Conservation (phyloP, 1,140 invertebrate species). For the Penaeus indicus region DNA sequence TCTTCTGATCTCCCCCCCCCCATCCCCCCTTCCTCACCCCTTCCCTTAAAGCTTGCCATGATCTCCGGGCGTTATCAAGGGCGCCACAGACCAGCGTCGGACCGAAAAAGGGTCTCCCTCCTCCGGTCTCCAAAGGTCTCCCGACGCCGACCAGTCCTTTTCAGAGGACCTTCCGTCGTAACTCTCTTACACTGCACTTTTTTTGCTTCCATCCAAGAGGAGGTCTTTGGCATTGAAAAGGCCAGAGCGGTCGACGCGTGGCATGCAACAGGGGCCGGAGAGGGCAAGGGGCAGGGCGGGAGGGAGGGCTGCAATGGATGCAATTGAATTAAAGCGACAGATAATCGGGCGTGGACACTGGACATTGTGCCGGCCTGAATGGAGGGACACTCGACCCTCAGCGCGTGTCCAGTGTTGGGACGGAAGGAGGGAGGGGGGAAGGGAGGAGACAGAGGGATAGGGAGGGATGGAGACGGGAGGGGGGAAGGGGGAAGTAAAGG, state of each 20-base stretch:
- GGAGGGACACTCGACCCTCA: background rate
- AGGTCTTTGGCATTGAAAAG: slow-evolving; percentile 8
- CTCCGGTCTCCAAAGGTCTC: too few relatives aligned
- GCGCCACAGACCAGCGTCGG: too few relatives aligned
- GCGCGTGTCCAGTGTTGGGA: slow-evolving; percentile 6
- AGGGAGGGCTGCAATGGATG: background rate
- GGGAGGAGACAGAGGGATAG: slow-evolving; percentile 18
- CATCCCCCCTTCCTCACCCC: too few relatives aligned
- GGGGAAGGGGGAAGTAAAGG: background rate
- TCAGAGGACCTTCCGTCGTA: too few relatives aligned
- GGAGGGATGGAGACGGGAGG: background rate
- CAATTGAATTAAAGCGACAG: slow-evolving; percentile 61
- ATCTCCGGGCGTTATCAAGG: too few relatives aligned
- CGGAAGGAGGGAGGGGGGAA: slow-evolving; percentile 2
- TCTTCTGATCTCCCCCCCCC: too few relatives aligned
- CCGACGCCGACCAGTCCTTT: too few relatives aligned
- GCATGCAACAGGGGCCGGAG: slow-evolving; percentile 28
- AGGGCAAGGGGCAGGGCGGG: slow-evolving; percentile 20
- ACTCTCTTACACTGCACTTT: too few relatives aligned
- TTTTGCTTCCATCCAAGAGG: too few relatives aligned
- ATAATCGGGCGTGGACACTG: slow-evolving; percentile 51
- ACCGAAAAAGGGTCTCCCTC: too few relatives aligned
- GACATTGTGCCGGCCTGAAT: slow-evolving; percentile 42
- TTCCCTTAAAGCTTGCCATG: too few relatives aligned
- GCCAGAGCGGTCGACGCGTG: slow-evolving; percentile 53